Conservation (phyloP, 2,113 vertebrate genomes). For the Pterophyllum scalare region DNA sequence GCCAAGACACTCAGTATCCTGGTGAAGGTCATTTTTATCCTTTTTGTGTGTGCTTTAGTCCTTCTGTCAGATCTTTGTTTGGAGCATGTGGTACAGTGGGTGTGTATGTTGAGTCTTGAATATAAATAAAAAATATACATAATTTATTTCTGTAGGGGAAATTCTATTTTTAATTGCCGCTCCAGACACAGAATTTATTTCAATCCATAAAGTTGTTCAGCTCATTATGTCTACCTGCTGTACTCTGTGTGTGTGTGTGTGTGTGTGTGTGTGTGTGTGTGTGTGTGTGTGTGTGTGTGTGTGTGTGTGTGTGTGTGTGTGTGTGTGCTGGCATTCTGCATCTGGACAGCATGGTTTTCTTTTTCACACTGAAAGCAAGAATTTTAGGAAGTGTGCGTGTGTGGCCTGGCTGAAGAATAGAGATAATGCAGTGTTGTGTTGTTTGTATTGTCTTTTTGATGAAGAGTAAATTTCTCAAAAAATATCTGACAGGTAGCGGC, state of each 20-base stretch:
- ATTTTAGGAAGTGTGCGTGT: neutral
- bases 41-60: conserved; percentile 1
- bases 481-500: neutral
- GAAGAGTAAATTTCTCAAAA: neutral
- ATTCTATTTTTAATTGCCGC: conserved; percentile 47
- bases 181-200: conserved; percentile 15
- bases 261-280: conserved; percentile 17
- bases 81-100: neutral
- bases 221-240: conserved; percentile 11
- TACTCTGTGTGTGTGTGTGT: conserved; percentile 3
- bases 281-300: conserved; percentile 6
- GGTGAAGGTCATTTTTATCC: conserved; percentile 52
- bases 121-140: conserved; percentile 45
- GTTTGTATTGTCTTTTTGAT: neutral
- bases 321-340: conserved; percentile 33
- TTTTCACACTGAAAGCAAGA: conserved; percentile 9
- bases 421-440: neutral
- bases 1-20: conserved; percentile 3
- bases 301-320: neutral
- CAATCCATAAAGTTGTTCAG: conserved; percentile 12
- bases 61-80: conserved; percentile 21
- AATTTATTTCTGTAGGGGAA: conserved; percentile 44
- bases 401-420: neutral
- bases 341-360: conserved; percentile 33
- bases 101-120: conserved; percentile 25